phyloP scores from a whole-genome alignment of 2,888 invertebrate species.

The Synergus japonicus region DNA sequence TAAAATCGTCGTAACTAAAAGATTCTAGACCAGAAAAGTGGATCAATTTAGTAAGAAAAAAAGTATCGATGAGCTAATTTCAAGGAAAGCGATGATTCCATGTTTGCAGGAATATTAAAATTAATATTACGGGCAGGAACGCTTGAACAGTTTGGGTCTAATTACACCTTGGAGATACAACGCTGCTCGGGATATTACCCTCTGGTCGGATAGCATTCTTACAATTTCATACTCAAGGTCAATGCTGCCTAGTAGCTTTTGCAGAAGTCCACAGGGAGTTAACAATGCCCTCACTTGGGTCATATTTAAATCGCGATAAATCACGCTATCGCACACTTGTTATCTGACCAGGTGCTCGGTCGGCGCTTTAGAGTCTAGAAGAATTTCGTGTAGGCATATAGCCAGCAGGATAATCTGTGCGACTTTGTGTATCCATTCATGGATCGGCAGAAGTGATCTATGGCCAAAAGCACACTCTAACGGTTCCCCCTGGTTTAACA shows the following conservation, averaged over 20 bases:
- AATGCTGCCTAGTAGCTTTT: conserved; percentile 24
- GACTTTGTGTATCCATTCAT: conserved; percentile 39
- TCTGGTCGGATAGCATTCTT: conserved; percentile 32
- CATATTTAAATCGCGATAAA: conserved; percentile 36
- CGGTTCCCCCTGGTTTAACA: conserved; percentile 22
- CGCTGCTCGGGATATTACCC: conserved; percentile 38
- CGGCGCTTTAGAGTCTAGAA: conserved; percentile 1
- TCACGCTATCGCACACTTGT: conserved; percentile 32
- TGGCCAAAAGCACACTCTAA: conserved; percentile 31
- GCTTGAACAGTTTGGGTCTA: conserved; percentile 7
- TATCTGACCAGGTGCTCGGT: conserved; percentile 32
- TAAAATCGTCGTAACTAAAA: neutral
- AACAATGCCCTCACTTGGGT: conserved; percentile 26
- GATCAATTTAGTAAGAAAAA: neutral
- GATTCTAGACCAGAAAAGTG: neutral
- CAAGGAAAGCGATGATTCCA: conserved; percentile 1
- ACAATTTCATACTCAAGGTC: conserved; percentile 39
- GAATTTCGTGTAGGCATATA: neutral
- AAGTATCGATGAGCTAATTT: conserved; percentile 3
- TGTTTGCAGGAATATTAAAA: neutral
- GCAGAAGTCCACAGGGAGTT: neutral
- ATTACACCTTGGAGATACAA: conserved; percentile 31
- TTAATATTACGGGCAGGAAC: neutral
- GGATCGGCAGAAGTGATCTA: conserved; percentile 37
- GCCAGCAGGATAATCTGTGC: conserved; percentile 3